Evolutionary conservation across 2,113 vertebrate species (phyloP), one percentile per base, ranked within the genome.

Genomic region (Damaliscus lunatus): DNA sequence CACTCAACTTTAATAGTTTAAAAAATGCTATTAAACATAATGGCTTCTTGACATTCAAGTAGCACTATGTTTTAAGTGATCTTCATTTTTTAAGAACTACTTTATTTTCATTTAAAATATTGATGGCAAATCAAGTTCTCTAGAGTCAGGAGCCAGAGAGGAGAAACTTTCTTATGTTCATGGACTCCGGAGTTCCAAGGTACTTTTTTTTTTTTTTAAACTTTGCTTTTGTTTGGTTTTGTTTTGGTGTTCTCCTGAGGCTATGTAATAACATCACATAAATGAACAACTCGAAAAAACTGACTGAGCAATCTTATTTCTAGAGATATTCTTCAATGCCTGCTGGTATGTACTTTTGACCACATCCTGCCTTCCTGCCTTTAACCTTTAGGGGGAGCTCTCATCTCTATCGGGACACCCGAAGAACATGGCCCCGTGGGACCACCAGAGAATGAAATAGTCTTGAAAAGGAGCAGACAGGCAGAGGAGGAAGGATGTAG

Each of bases 1-100:
- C 98, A 99, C 98, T 99, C 99, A 98, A 98, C 99, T 99, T 99
- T 98, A 99, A 99, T 99, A 99, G 99, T 99, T 99, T 99, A 98
- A 99, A 98, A 99, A 99, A 99, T 98, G 98, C 99, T 99, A 99
- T 99, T 99, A 99, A 99, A 98, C 98, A 96, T 99, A 99, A 99
- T 99, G 98, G 98, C 98, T 99, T 98, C 97, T 99, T 98, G 98
- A 98, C 98, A 98, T 99, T 99, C 98, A 97, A 99, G 99, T 91
- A 98, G 98, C 98, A 98, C 98, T 99, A 98, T 97, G 96, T 99
- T 99, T 99, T 98, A 99, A 99, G 98, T 98, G 98, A 99, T 99
- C 98, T 99, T 99, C 98, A 98, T 98, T 99, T 99, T 98, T 98
- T 97, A 98, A 99, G 98, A 98, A 99, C 98, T 98, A 98, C 99